Conservation (phyloP, 1,140 invertebrate genomes). For the Bicyclus anynana region DNA sequence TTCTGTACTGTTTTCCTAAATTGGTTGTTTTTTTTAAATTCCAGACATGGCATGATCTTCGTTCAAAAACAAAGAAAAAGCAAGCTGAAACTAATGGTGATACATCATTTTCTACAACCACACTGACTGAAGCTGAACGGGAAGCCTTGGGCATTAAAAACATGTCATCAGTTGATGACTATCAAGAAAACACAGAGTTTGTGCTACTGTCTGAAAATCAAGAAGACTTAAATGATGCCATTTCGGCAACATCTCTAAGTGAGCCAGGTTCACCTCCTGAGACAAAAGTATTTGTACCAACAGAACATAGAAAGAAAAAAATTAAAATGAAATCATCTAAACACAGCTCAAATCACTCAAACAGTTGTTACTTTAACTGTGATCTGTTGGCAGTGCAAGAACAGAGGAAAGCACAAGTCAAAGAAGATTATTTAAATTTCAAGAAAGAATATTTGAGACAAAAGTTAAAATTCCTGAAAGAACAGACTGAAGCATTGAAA, state of each 20-base stretch:
- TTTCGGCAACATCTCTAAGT: slow-evolving; percentile 40
- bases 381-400: slow-evolving; percentile 53
- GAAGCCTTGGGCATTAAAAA: slow-evolving; percentile 48
- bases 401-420: slow-evolving; percentile 55
- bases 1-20: too few relatives aligned
- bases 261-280: slow-evolving; percentile 49
- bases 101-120: slow-evolving; percentile 33
- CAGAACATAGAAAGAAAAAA: slow-evolving; percentile 28
- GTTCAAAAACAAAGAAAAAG: slow-evolving; percentile 55
- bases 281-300: slow-evolving; percentile 42
- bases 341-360: slow-evolving; percentile 38
- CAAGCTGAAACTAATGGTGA: slow-evolving; percentile 45
- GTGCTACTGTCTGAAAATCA: slow-evolving; percentile 39
- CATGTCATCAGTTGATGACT: slow-evolving; percentile 29
- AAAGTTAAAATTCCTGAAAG: slow-evolving; percentile 57
- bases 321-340: slow-evolving; percentile 36
- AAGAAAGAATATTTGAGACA: slow-evolving; percentile 67
- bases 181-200: slow-evolving; percentile 44
- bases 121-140: slow-evolving; percentile 45
- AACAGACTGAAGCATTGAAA: slow-evolving; percentile 65
- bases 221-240: slow-evolving; percentile 39
- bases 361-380: slow-evolving; percentile 57
- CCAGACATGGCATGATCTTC: slow-evolving; percentile 66
- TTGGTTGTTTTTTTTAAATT: slow-evolving; percentile 14
- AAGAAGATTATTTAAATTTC: slow-evolving; percentile 64